Evolutionary conservation across 2,113 vertebrate genomes (phyloP).

Genomic region (Gallinago undulata): DNA sequence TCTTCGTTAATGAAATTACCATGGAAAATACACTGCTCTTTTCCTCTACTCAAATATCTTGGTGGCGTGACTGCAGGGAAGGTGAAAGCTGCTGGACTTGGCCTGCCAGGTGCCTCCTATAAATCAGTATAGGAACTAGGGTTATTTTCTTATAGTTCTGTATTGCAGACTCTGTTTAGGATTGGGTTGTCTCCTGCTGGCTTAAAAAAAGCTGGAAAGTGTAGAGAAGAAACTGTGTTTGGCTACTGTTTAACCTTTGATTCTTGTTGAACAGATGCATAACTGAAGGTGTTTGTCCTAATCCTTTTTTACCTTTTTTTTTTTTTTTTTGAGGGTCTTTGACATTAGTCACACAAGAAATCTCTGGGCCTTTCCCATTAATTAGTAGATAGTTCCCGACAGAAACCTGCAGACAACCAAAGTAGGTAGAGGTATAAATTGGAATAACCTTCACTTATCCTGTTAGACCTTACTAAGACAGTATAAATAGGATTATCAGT

Average conservation of each 20-base stretch:
- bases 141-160: not conserved
- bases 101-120: not conserved
- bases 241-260: not conserved
- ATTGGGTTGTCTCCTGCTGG: not conserved
- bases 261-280: not conserved
- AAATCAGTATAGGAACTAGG: not conserved
- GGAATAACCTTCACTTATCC: not conserved
- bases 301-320: not conserved
- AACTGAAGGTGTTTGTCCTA: not conserved
- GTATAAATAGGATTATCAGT: slow-evolving; percentile 30
- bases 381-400: not conserved
- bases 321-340: not conserved
- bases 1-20: not conserved
- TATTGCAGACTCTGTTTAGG: not conserved
- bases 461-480: slow-evolving; percentile 2
- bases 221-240: not conserved
- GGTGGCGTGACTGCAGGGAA: not conserved
- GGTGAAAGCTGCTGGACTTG: not conserved
- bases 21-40: not conserved
- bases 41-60: not conserved
- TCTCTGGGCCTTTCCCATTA: not conserved
- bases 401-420: not conserved
- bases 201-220: not conserved
- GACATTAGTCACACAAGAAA: not conserved
- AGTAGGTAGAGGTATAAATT: not conserved